A percentile compares a stretch with the other conserved stretches of the same genome.
Conservation (phyloP, 2,113 vertebrate genomes). For the Atlantisia rogersi region DNA sequence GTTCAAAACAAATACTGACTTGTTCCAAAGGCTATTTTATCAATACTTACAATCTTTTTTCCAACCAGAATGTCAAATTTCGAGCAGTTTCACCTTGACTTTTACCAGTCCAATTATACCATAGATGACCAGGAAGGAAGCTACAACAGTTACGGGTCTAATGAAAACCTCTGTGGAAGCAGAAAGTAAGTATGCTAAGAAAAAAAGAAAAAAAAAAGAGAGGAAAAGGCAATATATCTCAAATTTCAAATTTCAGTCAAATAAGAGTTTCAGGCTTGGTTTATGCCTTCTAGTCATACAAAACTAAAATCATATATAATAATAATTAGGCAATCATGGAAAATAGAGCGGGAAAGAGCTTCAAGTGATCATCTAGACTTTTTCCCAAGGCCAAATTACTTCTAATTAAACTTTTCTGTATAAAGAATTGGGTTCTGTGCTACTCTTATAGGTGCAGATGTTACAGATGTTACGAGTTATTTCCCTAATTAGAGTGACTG, state of each 20-base stretch:
- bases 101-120: slow-evolving; percentile 87
- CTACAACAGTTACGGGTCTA: slow-evolving; percentile 20
- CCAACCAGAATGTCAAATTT: slow-evolving; percentile 81
- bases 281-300: no score
- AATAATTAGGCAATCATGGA: no score
- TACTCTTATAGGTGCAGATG: background rate
- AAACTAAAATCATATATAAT: no score
- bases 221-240: background rate
- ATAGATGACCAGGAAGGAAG: slow-evolving; percentile 77
- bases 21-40: background rate
- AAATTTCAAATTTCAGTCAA: background rate
- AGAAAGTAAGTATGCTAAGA: slow-evolving; percentile 63
- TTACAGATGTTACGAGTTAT: background rate
- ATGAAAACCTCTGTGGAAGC: slow-evolving; percentile 26
- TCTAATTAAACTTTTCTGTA: background rate
- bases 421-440: background rate
- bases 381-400: background rate
- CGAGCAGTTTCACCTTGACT: slow-evolving; percentile 81
- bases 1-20: background rate
- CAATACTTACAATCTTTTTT: background rate
- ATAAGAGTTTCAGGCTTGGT: no score
- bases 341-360: background rate
- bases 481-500: background rate
- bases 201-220: no score
- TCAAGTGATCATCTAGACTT: background rate